Percentiles rank a stretch among this genome's conserved stretches.
These are phyloP conservation scores for Electrophaes corylata DNA, from an alignment of 2,888 invertebrate genomes.

Conservation along the genomic window DNA sequence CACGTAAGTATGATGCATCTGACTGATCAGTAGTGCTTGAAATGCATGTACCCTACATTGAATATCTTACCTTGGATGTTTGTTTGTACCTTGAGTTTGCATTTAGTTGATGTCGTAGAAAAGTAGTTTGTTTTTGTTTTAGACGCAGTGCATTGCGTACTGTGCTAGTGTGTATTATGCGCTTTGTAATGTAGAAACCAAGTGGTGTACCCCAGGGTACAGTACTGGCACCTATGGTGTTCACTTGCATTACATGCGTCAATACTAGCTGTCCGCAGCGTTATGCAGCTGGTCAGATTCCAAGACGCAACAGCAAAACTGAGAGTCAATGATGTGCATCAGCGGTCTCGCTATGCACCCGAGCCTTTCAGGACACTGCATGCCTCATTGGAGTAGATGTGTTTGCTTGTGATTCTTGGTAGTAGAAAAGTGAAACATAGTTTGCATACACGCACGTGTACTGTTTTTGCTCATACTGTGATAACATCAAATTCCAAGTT, in stretches of 20 bases:
- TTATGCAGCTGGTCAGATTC: conserved; percentile 70
- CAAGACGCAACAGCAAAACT: conserved; percentile 73
- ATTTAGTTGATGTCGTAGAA: background rate
- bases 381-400: conserved; percentile 27
- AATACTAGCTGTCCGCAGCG: conserved; percentile 73
- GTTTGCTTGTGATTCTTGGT: conserved; percentile 31
- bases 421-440: conserved; percentile 37
- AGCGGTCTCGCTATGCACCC: conserved; percentile 48
- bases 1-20: background rate
- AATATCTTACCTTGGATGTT: background rate
- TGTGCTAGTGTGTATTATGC: conserved; percentile 13
- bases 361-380: conserved; percentile 64
- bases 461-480: conserved; percentile 19
- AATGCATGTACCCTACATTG: conserved; percentile 5
- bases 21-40: conserved; percentile 4
- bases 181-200: conserved; percentile 22
- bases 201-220: conserved; percentile 11
- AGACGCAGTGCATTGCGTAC: background rate
- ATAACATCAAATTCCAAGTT: conserved; percentile 18
- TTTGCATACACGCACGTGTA: conserved; percentile 41
- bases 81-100: conserved; percentile 4
- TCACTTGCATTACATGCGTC: conserved; percentile 52
- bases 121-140: background rate
- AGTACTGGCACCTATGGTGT: background rate
- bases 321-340: conserved; percentile 56